A percentile compares a stretch with the other conserved stretches of the same genome.
These are phyloP conservation scores for Xiphophorus birchmanni DNA, from an alignment of 2,797 vertebrate genomes.

Conservation along the genomic window DNA sequence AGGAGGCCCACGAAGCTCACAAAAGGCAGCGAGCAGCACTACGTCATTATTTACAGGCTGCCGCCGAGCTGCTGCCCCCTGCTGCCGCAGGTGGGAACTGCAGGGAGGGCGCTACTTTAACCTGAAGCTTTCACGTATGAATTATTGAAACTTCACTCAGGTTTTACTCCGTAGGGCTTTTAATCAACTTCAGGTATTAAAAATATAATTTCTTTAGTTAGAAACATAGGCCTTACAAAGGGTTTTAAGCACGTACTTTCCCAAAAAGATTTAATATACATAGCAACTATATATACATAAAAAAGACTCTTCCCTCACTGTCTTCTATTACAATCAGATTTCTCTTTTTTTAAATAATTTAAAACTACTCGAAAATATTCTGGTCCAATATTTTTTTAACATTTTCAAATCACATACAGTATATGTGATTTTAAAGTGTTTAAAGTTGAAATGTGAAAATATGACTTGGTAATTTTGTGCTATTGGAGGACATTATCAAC, in stretches of 20 bases:
- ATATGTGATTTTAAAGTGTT: no score
- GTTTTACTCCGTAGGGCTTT: not conserved
- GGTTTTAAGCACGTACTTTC: not conserved
- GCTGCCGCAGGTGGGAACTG: constrained; percentile 35
- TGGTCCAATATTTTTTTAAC: no score
- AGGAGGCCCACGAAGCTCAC: constrained; percentile 66
- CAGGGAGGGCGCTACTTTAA: not conserved
- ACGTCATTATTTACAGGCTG: constrained; percentile 73
- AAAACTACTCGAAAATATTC: not conserved
- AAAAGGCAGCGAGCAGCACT: constrained; percentile 74
- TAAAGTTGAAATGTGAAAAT: no score
- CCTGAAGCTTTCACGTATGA: not conserved
- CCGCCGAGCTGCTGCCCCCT: constrained; percentile 52
- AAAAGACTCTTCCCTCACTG: not conserved
- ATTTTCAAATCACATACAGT: no score
- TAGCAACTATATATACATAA: not conserved
- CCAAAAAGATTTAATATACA: not conserved
- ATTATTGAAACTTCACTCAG: not conserved
- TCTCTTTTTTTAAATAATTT: not conserved
- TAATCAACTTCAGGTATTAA: not conserved
- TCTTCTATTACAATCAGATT: no score
- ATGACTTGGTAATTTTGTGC: no score
- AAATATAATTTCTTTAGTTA: not conserved
- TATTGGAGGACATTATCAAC: no score
- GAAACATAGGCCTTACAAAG: not conserved